Evolutionary conservation across 2,888 invertebrate genomes (phyloP).

Genomic region (Cephus nigrinus): DNA sequence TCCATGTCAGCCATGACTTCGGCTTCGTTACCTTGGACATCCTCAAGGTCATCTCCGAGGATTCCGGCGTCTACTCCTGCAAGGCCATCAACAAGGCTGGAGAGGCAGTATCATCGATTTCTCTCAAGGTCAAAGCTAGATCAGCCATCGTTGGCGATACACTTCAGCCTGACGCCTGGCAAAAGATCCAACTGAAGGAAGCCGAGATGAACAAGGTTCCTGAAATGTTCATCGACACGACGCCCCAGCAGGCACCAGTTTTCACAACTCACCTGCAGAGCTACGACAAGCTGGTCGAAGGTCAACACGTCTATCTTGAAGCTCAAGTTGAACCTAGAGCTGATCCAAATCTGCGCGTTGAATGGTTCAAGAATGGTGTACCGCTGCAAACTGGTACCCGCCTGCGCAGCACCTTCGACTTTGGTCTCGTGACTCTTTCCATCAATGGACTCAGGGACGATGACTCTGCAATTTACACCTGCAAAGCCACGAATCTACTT

Average conservation of each 20-base stretch:
- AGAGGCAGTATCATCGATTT: slow-evolving; percentile 91
- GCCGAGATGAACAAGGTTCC: slow-evolving; percentile 92
- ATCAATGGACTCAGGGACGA: slow-evolving; percentile 88
- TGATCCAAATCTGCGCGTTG: slow-evolving; percentile 87
- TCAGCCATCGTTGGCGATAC: slow-evolving; percentile 86
- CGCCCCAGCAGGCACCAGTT: slow-evolving; percentile 92
- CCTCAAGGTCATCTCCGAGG: slow-evolving; percentile 86
- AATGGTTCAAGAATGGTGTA: slow-evolving; percentile 94
- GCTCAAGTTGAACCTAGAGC: slow-evolving; percentile 92
- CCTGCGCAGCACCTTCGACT: slow-evolving; percentile 94
- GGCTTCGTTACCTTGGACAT: slow-evolving; percentile 95
- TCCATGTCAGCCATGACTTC: slow-evolving; percentile 93
- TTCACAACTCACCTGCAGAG: slow-evolving; percentile 92
- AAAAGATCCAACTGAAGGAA: slow-evolving; percentile 90
- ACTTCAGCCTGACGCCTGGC: slow-evolving; percentile 91
- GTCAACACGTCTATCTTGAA: slow-evolving; percentile 87
- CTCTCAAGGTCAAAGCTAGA: slow-evolving; percentile 87
- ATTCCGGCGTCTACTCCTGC: slow-evolving; percentile 94
- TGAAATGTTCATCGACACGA: slow-evolving; percentile 86
- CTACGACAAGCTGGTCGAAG: slow-evolving; percentile 85
- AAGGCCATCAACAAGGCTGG: slow-evolving; percentile 94
- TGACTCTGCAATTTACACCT: slow-evolving; percentile 95
- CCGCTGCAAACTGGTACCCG: slow-evolving; percentile 88
- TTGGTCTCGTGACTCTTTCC: slow-evolving; percentile 93
- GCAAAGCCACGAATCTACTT: slow-evolving; percentile 91